phyloP scores from a whole-genome alignment of 2,113 vertebrate species.

The Clarias macrocephalus region DNA sequence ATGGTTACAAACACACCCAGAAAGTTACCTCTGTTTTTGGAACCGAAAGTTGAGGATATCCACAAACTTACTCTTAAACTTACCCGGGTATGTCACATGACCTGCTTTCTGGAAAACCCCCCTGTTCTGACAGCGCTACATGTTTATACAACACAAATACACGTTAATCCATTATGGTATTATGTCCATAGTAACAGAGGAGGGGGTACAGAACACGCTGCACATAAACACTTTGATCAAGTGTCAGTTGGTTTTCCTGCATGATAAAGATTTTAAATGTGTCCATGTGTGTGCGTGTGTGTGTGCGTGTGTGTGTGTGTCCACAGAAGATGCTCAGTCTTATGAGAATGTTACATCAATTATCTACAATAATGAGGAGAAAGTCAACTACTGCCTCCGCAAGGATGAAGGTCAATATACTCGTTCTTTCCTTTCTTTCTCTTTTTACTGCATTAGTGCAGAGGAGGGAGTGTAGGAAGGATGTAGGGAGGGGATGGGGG shows the following conservation, averaged over 20 bases:
- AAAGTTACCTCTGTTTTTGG: too few species aligned
- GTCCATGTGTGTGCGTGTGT: constrained; percentile 1
- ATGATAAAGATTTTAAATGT: not conserved
- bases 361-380: constrained; percentile 48
- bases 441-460: not conserved
- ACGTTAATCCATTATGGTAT: not conserved
- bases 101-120: too few species aligned
- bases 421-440: not conserved
- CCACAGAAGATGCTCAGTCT: constrained; percentile 46
- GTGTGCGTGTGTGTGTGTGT: constrained; percentile 12
- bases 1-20: too few species aligned
- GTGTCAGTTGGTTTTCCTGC: not conserved
- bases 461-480: not conserved
- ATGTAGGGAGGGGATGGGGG: not conserved
- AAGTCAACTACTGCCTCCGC: constrained; percentile 8
- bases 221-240: not conserved
- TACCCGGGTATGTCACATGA: too few species aligned
- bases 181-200: not conserved
- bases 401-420: constrained; percentile 28
- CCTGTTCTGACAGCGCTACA: not conserved
- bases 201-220: not conserved
- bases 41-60: too few species aligned
- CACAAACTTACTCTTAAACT: too few species aligned
- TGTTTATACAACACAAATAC: not conserved
- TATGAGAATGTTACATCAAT: constrained; percentile 55